Evolutionary conservation across 2,113 vertebrate species (phyloP).

Genomic region (Neogobius melanostomus): DNA sequence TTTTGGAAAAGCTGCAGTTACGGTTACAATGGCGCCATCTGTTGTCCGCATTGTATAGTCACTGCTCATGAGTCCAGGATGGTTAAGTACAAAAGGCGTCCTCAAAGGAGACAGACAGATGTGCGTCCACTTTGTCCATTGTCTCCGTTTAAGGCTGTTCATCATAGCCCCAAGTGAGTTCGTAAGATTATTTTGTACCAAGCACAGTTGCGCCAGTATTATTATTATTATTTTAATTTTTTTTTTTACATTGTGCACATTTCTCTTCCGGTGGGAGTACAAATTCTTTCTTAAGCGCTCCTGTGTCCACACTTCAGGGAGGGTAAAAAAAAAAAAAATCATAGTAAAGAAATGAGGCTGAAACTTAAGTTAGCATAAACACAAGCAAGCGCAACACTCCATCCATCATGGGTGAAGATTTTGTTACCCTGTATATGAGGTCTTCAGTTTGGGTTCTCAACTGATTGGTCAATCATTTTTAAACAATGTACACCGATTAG

Average conservation of each 20-base stretch:
- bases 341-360: constrained; percentile 26
- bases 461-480: no score
- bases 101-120: constrained; percentile 40
- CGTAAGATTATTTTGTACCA: neutral
- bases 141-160: constrained; percentile 53
- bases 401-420: constrained; percentile 2
- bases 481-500: no score
- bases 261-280: constrained; percentile 39
- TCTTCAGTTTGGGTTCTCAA: no score
- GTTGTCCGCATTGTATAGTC: constrained; percentile 30
- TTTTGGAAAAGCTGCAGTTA: constrained; percentile 39
- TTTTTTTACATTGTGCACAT: constrained; percentile 58
- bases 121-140: constrained; percentile 28
- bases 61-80: constrained; percentile 31
- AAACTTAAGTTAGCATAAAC: constrained; percentile 62
- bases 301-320: constrained; percentile 32
- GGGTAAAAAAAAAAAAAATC: constrained; percentile 25
- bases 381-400: constrained; percentile 53
- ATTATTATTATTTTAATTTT: neutral
- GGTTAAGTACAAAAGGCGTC: constrained; percentile 53
- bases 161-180: constrained; percentile 33
- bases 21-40: constrained; percentile 58
- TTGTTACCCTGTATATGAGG: no score
- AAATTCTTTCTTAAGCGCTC: constrained; percentile 29
- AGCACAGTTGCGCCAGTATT: constrained; percentile 13